Conservation (phyloP, 2,888 invertebrate species). For the Pristionchus japonicus region DNA sequence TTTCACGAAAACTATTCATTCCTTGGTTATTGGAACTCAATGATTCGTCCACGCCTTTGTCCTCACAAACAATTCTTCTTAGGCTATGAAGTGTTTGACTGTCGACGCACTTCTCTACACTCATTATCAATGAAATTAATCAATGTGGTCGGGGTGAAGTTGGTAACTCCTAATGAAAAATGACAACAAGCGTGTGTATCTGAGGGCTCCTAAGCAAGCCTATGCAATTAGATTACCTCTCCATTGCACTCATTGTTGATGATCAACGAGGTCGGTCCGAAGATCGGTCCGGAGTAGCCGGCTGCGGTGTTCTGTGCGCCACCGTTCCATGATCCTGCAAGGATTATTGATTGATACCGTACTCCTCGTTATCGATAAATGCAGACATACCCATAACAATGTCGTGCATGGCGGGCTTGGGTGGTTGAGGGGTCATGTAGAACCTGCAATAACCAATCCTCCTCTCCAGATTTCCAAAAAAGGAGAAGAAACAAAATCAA, state of each 20-base stretch:
- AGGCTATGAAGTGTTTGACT: not conserved
- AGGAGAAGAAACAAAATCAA: not conserved
- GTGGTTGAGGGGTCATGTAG: slow-evolving; percentile 75
- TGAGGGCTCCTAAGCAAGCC: too few relatives aligned
- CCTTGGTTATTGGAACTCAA: not conserved
- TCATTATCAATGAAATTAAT: not conserved
- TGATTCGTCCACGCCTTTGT: too few relatives aligned
- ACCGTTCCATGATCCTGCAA: slow-evolving; percentile 62
- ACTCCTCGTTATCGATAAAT: not conserved
- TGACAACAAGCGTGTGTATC: too few relatives aligned
- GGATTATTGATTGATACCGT: not conserved
- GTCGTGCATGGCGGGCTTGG: slow-evolving; percentile 75
- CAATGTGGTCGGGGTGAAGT: not conserved
- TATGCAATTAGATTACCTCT: slow-evolving; percentile 51
- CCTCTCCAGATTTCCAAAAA: not conserved
- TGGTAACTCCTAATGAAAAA: too few relatives aligned
- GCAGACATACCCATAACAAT: slow-evolving; percentile 68
- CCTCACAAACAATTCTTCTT: too few relatives aligned
- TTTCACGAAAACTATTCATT: not conserved
- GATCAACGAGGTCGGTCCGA: slow-evolving; percentile 68
- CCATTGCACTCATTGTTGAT: slow-evolving; percentile 71
- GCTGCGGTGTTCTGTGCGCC: slow-evolving; percentile 57
- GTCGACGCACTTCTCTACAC: not conserved
- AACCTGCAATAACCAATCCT: slow-evolving; percentile 50
- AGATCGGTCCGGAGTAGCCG: slow-evolving; percentile 65